Evolutionary conservation across 2,113 vertebrate species (phyloP).

Genomic region (Corythaixoides concolor): DNA sequence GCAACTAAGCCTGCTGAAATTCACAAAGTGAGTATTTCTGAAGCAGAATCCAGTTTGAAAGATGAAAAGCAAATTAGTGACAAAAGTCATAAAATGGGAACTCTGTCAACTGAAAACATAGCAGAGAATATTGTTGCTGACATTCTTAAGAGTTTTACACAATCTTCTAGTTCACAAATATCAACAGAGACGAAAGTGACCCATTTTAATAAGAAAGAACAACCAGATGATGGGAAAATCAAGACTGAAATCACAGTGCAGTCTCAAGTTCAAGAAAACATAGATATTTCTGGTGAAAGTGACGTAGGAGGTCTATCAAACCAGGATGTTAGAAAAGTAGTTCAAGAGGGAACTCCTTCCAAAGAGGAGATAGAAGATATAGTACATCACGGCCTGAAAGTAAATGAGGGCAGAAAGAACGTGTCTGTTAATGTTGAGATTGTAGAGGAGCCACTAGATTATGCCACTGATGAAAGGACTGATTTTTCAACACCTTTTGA

Average conservation of each 20-base stretch:
- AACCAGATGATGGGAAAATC: constrained; percentile 76
- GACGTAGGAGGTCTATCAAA: constrained; percentile 76
- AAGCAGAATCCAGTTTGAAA: constrained; percentile 4
- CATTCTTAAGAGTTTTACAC: constrained; percentile 86
- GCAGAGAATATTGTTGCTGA: constrained; percentile 79
- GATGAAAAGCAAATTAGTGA: neutral
- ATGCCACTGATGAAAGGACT: constrained; percentile 63
- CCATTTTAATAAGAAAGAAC: constrained; percentile 81
- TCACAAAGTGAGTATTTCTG: neutral
- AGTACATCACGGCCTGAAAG: constrained; percentile 78
- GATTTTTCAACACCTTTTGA: constrained; percentile 81
- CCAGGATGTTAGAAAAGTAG: constrained; percentile 76
- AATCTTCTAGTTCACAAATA: constrained; percentile 76
- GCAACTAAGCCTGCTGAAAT: neutral
- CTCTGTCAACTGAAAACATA: constrained; percentile 62
- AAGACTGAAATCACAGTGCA: constrained; percentile 87
- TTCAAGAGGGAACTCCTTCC: constrained; percentile 75
- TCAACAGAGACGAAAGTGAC: constrained; percentile 81
- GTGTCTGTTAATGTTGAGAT: constrained; percentile 89
- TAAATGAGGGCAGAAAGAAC: constrained; percentile 68
- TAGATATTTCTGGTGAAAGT: constrained; percentile 77
- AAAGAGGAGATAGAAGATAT: constrained; percentile 83
- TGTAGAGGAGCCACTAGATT: constrained; percentile 84
- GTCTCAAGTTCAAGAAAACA: constrained; percentile 83
- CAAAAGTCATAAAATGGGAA: neutral